Base-by-base conservation (phyloP, 1,140 invertebrate species). In the Hypothenemus hampei region DNA sequence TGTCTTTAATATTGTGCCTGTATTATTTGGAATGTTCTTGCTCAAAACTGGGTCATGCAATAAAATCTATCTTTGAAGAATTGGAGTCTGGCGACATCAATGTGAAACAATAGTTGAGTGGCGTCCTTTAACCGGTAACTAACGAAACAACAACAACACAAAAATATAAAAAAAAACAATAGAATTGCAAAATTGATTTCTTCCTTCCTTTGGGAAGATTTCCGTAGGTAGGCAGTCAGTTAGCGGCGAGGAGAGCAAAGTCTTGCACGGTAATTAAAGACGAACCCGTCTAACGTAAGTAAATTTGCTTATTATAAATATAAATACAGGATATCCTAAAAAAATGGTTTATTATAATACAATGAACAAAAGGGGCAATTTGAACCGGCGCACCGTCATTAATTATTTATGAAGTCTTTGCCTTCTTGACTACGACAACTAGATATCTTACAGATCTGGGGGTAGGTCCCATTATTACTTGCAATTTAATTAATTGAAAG, bases 101-200 rank as follows among this genome's bases (percentile, higher is more conserved):
- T n/a, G 13, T 13, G 22, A 3, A 45, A 45, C 41, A 45, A 45
- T 45, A 45, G 41, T 15, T 41, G 20, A 41, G n/a, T 19, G 4
- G 15, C 23, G 41, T 4, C 41, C 41, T 45, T 16, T 24, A 45
- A n/a, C n/a, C n/a, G n/a, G n/a, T n/a, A n/a, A n/a, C n/a, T n/a
- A n/a, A n/a, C n/a, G n/a, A n/a, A n/a, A n/a, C n/a, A n/a, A n/a
- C n/a, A n/a, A n/a, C n/a, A n/a, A n/a, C n/a, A n/a, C 2, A 48
- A 48, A 20, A 37, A 43, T 3, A 43, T 21, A 33, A 16, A 47
- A 54, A 56, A 56, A 56, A 56, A 56, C 53, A 56, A 56, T 56
- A 56, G 53, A 56, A 56, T 56, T 48, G 53, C 53, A 47, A 56
- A 56, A 56, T 56, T 56, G 53, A 48, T 56, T 31, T 56, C 44